phyloP scores from a whole-genome alignment of 2,797 vertebrate genomes.

The Cynopterus sphinx region DNA sequence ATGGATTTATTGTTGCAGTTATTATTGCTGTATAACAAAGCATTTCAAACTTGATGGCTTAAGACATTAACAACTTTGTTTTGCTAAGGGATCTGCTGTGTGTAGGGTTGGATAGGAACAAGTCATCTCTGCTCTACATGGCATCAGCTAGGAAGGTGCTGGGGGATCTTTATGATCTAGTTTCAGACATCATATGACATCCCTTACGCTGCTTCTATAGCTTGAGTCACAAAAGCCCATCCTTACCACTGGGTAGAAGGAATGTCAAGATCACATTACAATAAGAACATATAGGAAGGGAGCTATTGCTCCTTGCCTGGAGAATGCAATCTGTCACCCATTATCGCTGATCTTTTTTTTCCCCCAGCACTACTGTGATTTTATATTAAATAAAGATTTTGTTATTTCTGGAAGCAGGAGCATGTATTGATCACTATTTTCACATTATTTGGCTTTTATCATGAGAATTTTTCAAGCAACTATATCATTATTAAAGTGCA shows the following conservation, averaged over 20 bases:
- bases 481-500: neutral
- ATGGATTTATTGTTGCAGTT: neutral
- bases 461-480: neutral
- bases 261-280: neutral
- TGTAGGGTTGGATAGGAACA: neutral
- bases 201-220: neutral
- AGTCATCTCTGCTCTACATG: neutral
- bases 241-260: neutral
- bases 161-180: neutral
- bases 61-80: neutral
- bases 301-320: neutral
- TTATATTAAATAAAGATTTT: neutral
- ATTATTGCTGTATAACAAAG: neutral
- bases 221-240: neutral
- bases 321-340: neutral
- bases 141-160: neutral
- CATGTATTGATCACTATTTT: neutral
- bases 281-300: neutral
- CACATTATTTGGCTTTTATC: neutral
- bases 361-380: neutral
- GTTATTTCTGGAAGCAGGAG: neutral
- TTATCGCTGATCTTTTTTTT: neutral
- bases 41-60: neutral
- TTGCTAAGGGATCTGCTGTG: neutral
- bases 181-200: neutral